These are phyloP conservation scores for Caenorhabditis inopinata DNA, from an alignment of 1,140 invertebrate species.

Conservation along the genomic window DNA sequence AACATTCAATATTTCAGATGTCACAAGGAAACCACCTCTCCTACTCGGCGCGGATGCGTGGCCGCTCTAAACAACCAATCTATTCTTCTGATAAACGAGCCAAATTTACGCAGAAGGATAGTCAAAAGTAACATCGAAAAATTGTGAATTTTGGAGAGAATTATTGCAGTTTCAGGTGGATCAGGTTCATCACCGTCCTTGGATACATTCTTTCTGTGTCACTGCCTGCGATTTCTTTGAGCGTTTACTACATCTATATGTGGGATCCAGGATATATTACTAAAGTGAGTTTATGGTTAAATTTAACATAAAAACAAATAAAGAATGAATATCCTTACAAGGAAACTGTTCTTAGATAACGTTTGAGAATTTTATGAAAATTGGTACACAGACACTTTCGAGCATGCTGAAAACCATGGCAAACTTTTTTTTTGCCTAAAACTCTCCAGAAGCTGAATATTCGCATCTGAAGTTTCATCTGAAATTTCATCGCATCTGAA, in stretches of 20 bases:
- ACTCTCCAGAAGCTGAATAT: too few species aligned
- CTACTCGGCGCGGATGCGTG: slow-evolving; percentile 44
- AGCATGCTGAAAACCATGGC: too few species aligned
- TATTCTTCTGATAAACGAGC: slow-evolving; percentile 53
- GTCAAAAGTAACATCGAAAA: slow-evolving; percentile 46
- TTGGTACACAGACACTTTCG: too few species aligned
- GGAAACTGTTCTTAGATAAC: too few species aligned
- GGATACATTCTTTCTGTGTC: slow-evolving; percentile 93
- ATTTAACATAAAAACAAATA: not conserved
- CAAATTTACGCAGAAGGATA: slow-evolving; percentile 54
- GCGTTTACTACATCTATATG: slow-evolving; percentile 90
- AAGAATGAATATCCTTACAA: not conserved
- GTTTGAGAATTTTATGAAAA: too few species aligned
- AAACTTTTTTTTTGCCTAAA: too few species aligned
- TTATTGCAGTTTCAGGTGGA: slow-evolving; percentile 60
- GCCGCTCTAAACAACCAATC: slow-evolving; percentile 50
- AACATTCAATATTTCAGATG: slow-evolving; percentile 3
- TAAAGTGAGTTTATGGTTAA: slow-evolving; percentile 23
- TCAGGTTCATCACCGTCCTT: slow-evolving; percentile 88
- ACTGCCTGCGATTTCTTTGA: slow-evolving; percentile 87
- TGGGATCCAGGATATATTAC: slow-evolving; percentile 77
- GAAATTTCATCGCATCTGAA: too few species aligned
- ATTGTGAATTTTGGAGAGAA: not conserved
- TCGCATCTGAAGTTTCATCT: too few species aligned
- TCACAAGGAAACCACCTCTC: slow-evolving; percentile 6